Percentiles rank a stretch among this genome's conserved stretches.
phyloP scores from a whole-genome alignment of 2,797 vertebrate species.

The Phyllotis vaccarum region DNA sequence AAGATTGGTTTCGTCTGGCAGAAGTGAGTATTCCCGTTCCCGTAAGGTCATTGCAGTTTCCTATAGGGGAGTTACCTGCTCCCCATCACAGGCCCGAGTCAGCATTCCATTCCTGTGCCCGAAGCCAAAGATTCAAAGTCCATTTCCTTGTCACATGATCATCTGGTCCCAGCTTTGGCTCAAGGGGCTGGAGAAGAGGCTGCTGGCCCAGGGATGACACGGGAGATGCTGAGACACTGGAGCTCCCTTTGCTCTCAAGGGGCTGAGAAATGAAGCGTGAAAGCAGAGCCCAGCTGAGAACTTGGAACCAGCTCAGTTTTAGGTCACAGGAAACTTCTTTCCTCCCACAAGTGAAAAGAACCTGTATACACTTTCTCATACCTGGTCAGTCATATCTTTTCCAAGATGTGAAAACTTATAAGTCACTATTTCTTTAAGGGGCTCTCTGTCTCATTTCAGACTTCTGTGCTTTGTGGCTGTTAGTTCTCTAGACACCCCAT shows the following conservation, averaged over 20 bases:
- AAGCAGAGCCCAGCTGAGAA: not conserved
- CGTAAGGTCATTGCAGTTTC: not conserved
- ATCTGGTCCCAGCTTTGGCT: not conserved
- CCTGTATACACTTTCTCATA: not conserved
- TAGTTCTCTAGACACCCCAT: not conserved
- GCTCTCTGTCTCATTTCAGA: not conserved
- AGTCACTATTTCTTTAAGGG: not conserved
- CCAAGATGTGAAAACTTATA: not conserved
- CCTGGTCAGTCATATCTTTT: not conserved
- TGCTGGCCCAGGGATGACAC: too few relatives aligned
- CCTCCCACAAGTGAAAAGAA: not conserved
- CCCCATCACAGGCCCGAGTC: not conserved
- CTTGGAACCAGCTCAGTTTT: not conserved
- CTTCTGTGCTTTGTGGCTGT: not conserved
- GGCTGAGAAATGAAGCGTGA: not conserved
- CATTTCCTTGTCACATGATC: not conserved
- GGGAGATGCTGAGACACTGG: fast-evolving
- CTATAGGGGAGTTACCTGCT: not conserved
- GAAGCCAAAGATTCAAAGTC: not conserved
- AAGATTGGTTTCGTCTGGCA: not conserved
- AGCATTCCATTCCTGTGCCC: not conserved
- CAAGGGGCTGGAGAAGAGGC: not conserved
- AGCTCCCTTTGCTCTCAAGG: fast-evolving
- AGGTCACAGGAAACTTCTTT: not conserved
- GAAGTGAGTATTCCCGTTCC: not conserved